Percentiles rank a stretch among this genome's conserved stretches.
Evolutionary conservation across 2,113 vertebrate species (phyloP).

Genomic region (Lates calcarifer): DNA sequence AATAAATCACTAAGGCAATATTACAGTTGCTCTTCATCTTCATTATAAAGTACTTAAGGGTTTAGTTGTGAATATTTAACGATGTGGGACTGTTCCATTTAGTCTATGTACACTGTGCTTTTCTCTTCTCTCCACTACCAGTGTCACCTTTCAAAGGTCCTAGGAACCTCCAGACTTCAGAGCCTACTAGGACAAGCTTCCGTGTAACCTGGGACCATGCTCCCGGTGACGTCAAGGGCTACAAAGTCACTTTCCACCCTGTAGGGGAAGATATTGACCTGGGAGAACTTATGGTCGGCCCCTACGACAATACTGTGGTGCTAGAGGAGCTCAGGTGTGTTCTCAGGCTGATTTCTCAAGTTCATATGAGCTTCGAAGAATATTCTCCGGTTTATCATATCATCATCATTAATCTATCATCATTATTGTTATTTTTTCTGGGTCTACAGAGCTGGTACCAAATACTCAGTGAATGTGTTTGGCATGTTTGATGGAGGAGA

Average conservation of each 20-base stretch:
- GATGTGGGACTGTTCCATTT: not conserved
- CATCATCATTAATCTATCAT: too few species aligned
- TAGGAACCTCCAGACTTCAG: conserved; percentile 95
- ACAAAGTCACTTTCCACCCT: conserved; percentile 95
- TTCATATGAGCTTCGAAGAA: not conserved
- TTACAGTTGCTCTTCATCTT: not conserved
- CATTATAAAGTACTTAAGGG: not conserved
- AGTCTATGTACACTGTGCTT: not conserved
- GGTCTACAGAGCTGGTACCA: conserved; percentile 91
- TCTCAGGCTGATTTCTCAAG: not conserved
- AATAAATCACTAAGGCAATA: not conserved
- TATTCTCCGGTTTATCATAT: not conserved
- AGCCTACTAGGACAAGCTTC: conserved; percentile 95
- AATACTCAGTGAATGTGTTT: conserved; percentile 95
- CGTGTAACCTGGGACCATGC: conserved; percentile 96
- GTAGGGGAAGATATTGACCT: conserved; percentile 86
- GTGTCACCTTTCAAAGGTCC: conserved; percentile 94
- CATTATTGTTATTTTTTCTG: not conserved
- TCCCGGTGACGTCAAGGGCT: conserved; percentile 93
- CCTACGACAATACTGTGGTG: conserved; percentile 97
- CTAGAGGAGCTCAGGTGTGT: conserved; percentile 95
- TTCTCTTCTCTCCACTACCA: conserved; percentile 76
- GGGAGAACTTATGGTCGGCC: conserved; percentile 92
- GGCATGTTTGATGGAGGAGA: conserved; percentile 98
- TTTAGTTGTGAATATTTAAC: not conserved